A percentile compares a stretch with the other conserved stretches of the same genome.
Conservation (phyloP, 2,888 invertebrate genomes). For the Chrysomela aeneicollis region DNA sequence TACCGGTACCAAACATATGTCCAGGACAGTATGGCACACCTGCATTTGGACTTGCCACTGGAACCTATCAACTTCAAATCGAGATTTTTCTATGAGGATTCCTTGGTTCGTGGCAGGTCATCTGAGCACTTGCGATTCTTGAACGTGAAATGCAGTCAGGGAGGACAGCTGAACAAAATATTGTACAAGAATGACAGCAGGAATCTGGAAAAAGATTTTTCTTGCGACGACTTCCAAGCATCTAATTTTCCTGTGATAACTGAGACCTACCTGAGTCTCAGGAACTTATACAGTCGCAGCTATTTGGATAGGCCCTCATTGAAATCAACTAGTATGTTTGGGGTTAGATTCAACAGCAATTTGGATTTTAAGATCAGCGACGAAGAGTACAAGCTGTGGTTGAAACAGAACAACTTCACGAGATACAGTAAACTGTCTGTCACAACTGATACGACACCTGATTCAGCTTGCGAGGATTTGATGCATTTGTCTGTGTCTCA, state of each 20-base stretch:
- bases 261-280: conserved; percentile 24
- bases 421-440: conserved; percentile 28
- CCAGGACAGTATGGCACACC: conserved; percentile 23
- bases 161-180: conserved; percentile 24
- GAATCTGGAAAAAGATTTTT: conserved; percentile 27
- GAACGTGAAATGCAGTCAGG: conserved; percentile 20
- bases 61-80: conserved; percentile 1
- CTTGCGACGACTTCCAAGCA: conserved; percentile 22
- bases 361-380: conserved; percentile 29
- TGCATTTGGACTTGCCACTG: not conserved
- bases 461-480: not conserved
- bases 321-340: not conserved
- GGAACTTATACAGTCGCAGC: conserved; percentile 25
- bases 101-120: conserved; percentile 2
- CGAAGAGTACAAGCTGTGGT: conserved; percentile 36
- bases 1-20: conserved; percentile 29
- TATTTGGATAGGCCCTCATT: conserved; percentile 16
- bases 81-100: conserved; percentile 8
- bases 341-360: conserved; percentile 23
- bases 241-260: conserved; percentile 12
- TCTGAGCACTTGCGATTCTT: conserved; percentile 25
- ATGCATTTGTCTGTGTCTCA: conserved; percentile 7
- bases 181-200: conserved; percentile 33
- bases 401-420: conserved; percentile 32
- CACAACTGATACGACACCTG: conserved; percentile 21